phyloP scores from a whole-genome alignment of 2,113 vertebrate species.

The Chloropsis cyanopogon region DNA sequence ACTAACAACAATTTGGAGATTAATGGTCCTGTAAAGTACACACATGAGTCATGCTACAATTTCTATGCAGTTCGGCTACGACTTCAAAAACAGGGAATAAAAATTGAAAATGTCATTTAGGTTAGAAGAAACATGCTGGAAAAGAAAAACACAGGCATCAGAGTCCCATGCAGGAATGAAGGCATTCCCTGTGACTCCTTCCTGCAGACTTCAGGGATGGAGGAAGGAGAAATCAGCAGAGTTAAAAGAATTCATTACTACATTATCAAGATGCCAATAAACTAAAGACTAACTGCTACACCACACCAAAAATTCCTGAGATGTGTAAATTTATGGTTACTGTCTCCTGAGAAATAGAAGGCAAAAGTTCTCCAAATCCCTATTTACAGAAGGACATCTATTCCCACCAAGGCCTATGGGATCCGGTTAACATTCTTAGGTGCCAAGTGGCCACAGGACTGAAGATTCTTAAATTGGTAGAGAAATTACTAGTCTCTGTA shows the following conservation, averaged over 20 bases:
- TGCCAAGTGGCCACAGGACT: background rate
- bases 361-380: background rate
- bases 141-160: background rate
- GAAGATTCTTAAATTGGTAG: background rate
- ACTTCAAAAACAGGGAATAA: background rate
- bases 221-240: background rate
- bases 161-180: background rate
- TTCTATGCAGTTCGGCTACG: background rate
- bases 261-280: background rate
- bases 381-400: slow-evolving; percentile 1
- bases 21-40: background rate
- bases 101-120: background rate
- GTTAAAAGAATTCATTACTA: background rate
- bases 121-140: background rate
- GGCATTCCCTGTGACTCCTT: background rate
- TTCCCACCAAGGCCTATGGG: background rate
- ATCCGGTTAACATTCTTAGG: background rate
- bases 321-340: background rate
- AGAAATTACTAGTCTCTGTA: slow-evolving; percentile 22
- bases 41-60: background rate
- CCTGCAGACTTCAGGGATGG: background rate
- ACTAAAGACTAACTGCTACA: background rate
- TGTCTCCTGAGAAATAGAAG: background rate
- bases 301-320: background rate
- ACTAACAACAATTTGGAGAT: background rate